Conservation (phyloP, 2,888 invertebrate genomes). For the Criorhina ranunculi region DNA sequence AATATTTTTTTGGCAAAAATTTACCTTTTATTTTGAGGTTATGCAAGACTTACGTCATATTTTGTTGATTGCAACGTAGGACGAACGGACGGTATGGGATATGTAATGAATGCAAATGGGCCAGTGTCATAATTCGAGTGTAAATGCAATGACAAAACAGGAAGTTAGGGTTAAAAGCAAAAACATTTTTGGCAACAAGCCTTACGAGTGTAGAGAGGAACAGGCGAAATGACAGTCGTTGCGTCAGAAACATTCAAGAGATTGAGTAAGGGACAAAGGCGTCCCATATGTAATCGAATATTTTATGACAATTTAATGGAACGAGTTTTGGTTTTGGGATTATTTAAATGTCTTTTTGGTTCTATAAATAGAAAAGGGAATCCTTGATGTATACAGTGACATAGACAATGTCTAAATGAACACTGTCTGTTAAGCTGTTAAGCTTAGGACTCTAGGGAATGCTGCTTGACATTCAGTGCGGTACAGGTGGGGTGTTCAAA, state of each 20-base stretch:
- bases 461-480: too few species aligned
- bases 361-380: constrained; percentile 9
- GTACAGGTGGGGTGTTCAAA: too few species aligned
- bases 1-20: constrained; percentile 65
- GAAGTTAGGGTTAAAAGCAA: constrained; percentile 31
- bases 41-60: constrained; percentile 64
- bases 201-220: not conserved
- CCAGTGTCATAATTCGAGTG: constrained; percentile 59
- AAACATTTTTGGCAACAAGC: constrained; percentile 34
- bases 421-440: too few species aligned
- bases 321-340: constrained; percentile 20
- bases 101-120: constrained; percentile 62
- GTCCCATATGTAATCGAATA: not conserved
- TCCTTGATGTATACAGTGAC: not conserved
- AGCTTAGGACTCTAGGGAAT: too few species aligned
- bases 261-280: constrained; percentile 23
- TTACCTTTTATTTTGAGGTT: constrained; percentile 50
- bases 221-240: constrained; percentile 6
- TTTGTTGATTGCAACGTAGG: constrained; percentile 17
- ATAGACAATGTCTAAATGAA: too few species aligned
- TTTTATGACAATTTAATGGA: constrained; percentile 52
- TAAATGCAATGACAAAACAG: constrained; percentile 53
- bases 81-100: constrained; percentile 9
- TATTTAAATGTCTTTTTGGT: constrained; percentile 4
- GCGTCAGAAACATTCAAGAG: constrained; percentile 48